Percentiles rank a stretch among this genome's conserved stretches.
Evolutionary conservation across 2,888 invertebrate genomes (phyloP).

Genomic region (Tupiocoris notatus): DNA sequence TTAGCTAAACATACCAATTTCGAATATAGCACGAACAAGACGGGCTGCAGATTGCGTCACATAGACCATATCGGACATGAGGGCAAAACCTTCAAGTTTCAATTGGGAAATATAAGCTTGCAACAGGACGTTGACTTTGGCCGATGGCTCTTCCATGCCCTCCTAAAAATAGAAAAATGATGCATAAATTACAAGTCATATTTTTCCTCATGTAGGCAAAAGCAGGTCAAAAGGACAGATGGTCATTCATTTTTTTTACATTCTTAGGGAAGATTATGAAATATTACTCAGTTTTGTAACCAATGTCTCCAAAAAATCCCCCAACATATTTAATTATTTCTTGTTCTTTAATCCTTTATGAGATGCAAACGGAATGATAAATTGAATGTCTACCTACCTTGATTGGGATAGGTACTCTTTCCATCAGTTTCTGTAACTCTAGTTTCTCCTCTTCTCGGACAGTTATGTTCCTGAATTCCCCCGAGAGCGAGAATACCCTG

Average conservation of each 20-base stretch:
- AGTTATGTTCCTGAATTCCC: slow-evolving; percentile 90
- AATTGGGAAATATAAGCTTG: slow-evolving; percentile 98
- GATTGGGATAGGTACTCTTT: slow-evolving; percentile 95
- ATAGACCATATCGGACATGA: slow-evolving; percentile 99
- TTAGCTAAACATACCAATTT: slow-evolving; percentile 67
- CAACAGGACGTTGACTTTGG: slow-evolving; percentile 90
- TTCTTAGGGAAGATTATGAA: too few relatives aligned
- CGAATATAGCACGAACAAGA: slow-evolving; percentile 92
- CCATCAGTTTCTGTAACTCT: slow-evolving; percentile 92
- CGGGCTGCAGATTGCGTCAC: slow-evolving; percentile 96
- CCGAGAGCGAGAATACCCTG: slow-evolving; percentile 94
- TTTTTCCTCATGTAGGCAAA: too few relatives aligned
- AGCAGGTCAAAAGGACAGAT: too few relatives aligned
- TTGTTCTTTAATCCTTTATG: too few relatives aligned
- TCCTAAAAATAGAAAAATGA: slow-evolving; percentile 58
- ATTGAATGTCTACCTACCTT: slow-evolving; percentile 67
- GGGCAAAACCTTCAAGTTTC: slow-evolving; percentile 95
- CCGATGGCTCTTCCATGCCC: slow-evolving; percentile 95
- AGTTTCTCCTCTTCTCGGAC: slow-evolving; percentile 96
- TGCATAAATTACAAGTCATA: neutral
- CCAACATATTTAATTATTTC: too few relatives aligned
- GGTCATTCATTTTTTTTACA: too few relatives aligned
- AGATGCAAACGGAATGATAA: too few relatives aligned
- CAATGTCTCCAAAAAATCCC: too few relatives aligned
- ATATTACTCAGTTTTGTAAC: too few relatives aligned